Percentiles rank a stretch among this genome's conserved stretches.
Conservation (phyloP, 2,797 vertebrate species). For the Chelidonichthys spinosus region DNA sequence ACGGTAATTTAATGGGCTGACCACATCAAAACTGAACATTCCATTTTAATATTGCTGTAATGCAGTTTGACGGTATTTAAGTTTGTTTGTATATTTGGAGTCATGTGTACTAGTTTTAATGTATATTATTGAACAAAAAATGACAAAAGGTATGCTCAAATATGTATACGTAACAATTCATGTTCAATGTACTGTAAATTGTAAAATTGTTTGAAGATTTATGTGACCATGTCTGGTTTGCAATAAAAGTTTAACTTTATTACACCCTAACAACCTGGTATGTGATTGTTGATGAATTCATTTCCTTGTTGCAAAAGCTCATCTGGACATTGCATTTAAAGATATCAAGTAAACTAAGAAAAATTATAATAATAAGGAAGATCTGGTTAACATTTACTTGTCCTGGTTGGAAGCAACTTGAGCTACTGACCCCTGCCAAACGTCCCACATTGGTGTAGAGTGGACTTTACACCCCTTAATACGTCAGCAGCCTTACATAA, state of each 20-base stretch:
- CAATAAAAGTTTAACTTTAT: slow-evolving; percentile 94
- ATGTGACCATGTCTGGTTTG: slow-evolving; percentile 94
- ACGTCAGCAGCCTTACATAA: slow-evolving; percentile 72
- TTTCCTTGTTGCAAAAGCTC: neutral
- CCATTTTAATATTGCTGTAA: slow-evolving; percentile 91
- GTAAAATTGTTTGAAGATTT: slow-evolving; percentile 89
- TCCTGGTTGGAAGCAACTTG: slow-evolving; percentile 4
- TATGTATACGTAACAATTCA: slow-evolving; percentile 87
- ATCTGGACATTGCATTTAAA: neutral
- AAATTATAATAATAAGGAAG: slow-evolving; percentile 22
- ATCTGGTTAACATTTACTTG: slow-evolving; percentile 22
- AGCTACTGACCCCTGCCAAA: slow-evolving; percentile 28
- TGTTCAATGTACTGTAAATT: slow-evolving; percentile 98
- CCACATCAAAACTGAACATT: slow-evolving; percentile 87
- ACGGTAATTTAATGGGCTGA: slow-evolving; percentile 74
- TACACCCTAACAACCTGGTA: slow-evolving; percentile 62
- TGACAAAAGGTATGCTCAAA: slow-evolving; percentile 88
- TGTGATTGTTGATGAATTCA: neutral
- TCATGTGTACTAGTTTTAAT: slow-evolving; percentile 93
- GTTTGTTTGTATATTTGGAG: slow-evolving; percentile 93
- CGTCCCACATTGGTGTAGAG: slow-evolving; percentile 27
- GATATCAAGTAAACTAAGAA: slow-evolving; percentile 17
- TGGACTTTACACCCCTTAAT: slow-evolving; percentile 56
- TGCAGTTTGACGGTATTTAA: slow-evolving; percentile 93
- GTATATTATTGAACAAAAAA: slow-evolving; percentile 92